Conservation (phyloP, 2,888 invertebrate species). For the Frankliniella fusca region DNA sequence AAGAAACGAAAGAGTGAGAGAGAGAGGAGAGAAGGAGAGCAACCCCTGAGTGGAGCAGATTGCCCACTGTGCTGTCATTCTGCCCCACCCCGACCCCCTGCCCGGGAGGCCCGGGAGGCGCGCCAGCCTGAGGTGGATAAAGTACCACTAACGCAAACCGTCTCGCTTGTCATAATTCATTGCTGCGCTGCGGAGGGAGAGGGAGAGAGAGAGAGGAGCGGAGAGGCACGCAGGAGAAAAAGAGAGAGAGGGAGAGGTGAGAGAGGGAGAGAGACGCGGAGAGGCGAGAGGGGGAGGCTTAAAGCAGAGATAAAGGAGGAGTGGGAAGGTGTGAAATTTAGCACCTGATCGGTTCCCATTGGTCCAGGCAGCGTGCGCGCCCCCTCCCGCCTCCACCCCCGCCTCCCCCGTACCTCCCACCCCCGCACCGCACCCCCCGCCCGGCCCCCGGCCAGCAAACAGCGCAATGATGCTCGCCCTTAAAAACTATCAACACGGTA, state of each 20-base stretch:
- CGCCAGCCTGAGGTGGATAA: neutral
- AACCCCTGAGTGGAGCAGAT: too few relatives aligned
- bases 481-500: conserved; percentile 18
- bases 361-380: neutral
- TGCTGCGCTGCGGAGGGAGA: neutral
- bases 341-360: conserved; percentile 24
- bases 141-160: neutral
- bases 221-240: neutral
- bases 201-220: neutral
- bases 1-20: neutral
- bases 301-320: neutral
- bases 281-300: neutral
- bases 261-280: neutral
- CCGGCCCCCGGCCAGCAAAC: conserved; percentile 1
- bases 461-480: neutral
- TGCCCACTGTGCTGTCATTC: neutral
- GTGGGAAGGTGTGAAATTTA: conserved; percentile 18
- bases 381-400: neutral
- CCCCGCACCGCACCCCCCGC: neutral
- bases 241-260: neutral
- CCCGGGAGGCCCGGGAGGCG: neutral
- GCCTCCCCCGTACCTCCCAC: neutral
- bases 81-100: neutral
- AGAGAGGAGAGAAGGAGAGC: too few relatives aligned
- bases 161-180: neutral